Percentiles rank a stretch among this genome's conserved stretches.
These are phyloP conservation scores for Zophobas atratus DNA, from an alignment of 1,140 invertebrate genomes.

Conservation along the genomic window DNA sequence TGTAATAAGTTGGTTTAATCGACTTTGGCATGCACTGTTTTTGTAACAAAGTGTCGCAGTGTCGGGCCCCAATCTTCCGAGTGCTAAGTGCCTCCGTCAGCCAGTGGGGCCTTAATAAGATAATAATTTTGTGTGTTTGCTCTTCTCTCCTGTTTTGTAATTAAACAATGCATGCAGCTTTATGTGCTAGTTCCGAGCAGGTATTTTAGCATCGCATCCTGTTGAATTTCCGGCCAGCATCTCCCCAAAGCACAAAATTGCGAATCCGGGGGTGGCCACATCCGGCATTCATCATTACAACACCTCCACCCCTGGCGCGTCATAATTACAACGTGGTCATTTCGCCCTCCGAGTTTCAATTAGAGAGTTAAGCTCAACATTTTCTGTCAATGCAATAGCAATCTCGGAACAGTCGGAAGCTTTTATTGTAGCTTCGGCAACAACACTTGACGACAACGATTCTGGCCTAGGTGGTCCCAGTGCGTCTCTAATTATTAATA, in stretches of 20 bases:
- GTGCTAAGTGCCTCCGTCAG: too few species aligned
- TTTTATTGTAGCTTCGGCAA: neutral
- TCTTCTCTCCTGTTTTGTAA: too few species aligned
- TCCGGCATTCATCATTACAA: conserved; percentile 34
- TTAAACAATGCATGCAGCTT: too few species aligned
- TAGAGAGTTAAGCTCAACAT: conserved; percentile 3
- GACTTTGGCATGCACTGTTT: too few species aligned
- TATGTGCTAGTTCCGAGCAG: too few species aligned
- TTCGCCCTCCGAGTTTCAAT: conserved; percentile 8
- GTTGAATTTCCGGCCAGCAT: conserved; percentile 18
- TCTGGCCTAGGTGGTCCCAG: conserved; percentile 10
- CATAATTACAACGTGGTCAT: conserved; percentile 29
- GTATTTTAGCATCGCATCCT: conserved; percentile 10
- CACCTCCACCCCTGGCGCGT: neutral
- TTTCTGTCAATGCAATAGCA: conserved; percentile 1
- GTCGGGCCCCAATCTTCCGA: too few species aligned
- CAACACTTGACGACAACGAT: neutral
- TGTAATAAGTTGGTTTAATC: too few species aligned
- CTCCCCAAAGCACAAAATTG: neutral
- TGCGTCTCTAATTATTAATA: conserved; percentile 31
- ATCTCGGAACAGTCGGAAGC: neutral
- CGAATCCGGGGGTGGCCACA: conserved; percentile 9
- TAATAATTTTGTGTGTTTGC: too few species aligned
- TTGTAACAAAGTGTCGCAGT: too few species aligned
- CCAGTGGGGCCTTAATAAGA: too few species aligned